Evolutionary conservation across 53 echinoderm and acorn worm genomes (phyloP).

Genomic region (Hippasteria phrygiana): DNA sequence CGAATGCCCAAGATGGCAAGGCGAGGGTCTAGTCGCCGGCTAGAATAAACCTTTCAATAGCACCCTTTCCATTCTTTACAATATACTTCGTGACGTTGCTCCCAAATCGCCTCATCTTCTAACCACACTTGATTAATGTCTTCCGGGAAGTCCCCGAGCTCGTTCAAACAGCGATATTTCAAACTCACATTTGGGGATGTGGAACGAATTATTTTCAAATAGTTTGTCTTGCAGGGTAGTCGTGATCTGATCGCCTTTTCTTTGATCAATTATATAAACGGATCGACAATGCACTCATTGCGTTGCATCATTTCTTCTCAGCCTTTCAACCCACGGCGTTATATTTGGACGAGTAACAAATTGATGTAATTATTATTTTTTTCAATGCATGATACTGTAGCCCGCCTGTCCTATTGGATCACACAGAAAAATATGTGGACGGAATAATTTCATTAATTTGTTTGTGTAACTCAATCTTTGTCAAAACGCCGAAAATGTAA

Average conservation of each 20-base stretch:
- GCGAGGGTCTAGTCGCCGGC: too few relatives aligned
- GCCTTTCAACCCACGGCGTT: too few relatives aligned
- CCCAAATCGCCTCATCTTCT: neutral
- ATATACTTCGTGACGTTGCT: neutral
- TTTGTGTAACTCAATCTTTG: too few relatives aligned
- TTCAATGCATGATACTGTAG: too few relatives aligned
- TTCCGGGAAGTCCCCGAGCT: neutral
- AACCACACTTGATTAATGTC: neutral
- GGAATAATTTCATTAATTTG: too few relatives aligned
- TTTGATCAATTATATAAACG: neutral
- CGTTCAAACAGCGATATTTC: constrained; percentile 31
- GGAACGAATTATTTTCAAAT: neutral
- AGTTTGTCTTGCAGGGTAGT: neutral
- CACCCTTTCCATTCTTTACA: neutral
- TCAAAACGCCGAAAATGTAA: too few relatives aligned
- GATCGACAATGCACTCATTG: neutral
- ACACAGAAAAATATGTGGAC: too few relatives aligned
- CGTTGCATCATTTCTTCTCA: neutral
- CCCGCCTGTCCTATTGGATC: too few relatives aligned
- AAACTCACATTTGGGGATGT: neutral
- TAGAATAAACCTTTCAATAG: neutral
- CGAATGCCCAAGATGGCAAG: neutral
- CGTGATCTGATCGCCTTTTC: neutral
- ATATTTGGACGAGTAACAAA: too few relatives aligned
- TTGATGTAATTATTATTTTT: too few relatives aligned